Percentiles rank a stretch among this genome's conserved stretches.
phyloP scores from a whole-genome alignment of 1,140 invertebrate genomes.

The Acromyrmex echinatior region DNA sequence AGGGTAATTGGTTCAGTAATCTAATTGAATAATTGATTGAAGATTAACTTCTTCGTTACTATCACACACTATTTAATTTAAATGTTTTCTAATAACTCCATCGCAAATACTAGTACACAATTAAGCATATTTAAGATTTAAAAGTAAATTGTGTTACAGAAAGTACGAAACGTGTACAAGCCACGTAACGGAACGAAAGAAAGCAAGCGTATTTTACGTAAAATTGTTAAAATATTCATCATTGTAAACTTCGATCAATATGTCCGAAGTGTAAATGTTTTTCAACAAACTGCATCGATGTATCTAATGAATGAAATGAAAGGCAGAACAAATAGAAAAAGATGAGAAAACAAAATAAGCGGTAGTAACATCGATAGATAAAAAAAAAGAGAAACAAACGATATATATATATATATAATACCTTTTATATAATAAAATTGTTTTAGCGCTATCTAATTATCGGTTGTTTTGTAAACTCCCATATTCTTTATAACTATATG shows the following conservation, averaged over 20 bases:
- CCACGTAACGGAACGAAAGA: slow-evolving; percentile 19
- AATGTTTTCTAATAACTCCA: slow-evolving; percentile 67
- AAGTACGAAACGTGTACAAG: slow-evolving; percentile 25
- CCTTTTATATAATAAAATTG: slow-evolving; percentile 46
- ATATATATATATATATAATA: slow-evolving; percentile 56
- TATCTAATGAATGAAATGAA: slow-evolving; percentile 48
- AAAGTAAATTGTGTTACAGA: slow-evolving; percentile 41
- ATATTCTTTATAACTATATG: slow-evolving; percentile 50
- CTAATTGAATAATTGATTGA: slow-evolving; percentile 65
- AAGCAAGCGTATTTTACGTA: slow-evolving; percentile 61
- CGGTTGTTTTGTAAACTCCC: slow-evolving; percentile 46
- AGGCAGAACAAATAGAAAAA: slow-evolving; percentile 32
- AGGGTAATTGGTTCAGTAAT: slow-evolving; percentile 71
- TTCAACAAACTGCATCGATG: slow-evolving; percentile 50
- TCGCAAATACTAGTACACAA: slow-evolving; percentile 65
- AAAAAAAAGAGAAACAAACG: slow-evolving; percentile 23
- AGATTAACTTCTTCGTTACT: slow-evolving; percentile 67
- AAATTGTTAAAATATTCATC: slow-evolving; percentile 66
- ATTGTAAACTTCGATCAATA: slow-evolving; percentile 61
- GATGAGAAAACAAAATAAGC: slow-evolving; percentile 1
- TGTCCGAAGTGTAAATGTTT: slow-evolving; percentile 67
- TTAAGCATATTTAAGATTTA: slow-evolving; percentile 71
- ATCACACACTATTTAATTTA: slow-evolving; percentile 70
- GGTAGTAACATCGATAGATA: background rate
- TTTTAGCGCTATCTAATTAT: slow-evolving; percentile 50